Evolutionary conservation across 2,888 invertebrate genomes (phyloP).

Genomic region (Dyspetes luteomarginatus): DNA sequence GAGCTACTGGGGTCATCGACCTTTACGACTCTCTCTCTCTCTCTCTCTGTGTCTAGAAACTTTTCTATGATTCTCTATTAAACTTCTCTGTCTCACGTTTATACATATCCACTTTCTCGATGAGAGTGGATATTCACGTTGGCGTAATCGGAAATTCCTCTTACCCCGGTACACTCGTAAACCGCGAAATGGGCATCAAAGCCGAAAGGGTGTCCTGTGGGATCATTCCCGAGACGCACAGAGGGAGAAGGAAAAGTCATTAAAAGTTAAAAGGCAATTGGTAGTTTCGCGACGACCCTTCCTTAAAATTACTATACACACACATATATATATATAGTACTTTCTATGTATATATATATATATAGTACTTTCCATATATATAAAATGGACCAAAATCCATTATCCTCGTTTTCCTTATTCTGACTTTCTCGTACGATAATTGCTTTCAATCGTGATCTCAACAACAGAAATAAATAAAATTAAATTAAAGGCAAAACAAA

Average conservation of each 20-base stretch:
- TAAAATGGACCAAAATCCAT: neutral
- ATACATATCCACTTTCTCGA: neutral
- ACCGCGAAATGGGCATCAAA: slow-evolving; percentile 36
- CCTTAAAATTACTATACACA: neutral
- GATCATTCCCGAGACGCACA: slow-evolving; percentile 11
- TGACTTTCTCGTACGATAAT: neutral
- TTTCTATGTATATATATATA: neutral
- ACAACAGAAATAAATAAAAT: neutral
- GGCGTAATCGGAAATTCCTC: slow-evolving; percentile 1
- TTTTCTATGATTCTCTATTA: slow-evolving; percentile 27
- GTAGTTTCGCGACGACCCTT: neutral
- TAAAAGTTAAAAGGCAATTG: slow-evolving; percentile 42
- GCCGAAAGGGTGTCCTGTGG: neutral
- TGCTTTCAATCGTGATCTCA: neutral
- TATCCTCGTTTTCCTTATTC: neutral
- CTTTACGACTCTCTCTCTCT: neutral
- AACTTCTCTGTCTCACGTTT: neutral
- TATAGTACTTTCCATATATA: neutral
- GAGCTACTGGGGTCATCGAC: slow-evolving; percentile 1
- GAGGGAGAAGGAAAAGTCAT: slow-evolving; percentile 19
- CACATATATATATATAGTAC: neutral
- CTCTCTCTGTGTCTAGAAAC: slow-evolving; percentile 12
- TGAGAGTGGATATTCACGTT: neutral
- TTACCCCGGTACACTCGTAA: slow-evolving; percentile 33
- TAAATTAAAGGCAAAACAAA: neutral